phyloP scores from a whole-genome alignment of 2,113 vertebrate species.

The Microcebus tavaratra region DNA sequence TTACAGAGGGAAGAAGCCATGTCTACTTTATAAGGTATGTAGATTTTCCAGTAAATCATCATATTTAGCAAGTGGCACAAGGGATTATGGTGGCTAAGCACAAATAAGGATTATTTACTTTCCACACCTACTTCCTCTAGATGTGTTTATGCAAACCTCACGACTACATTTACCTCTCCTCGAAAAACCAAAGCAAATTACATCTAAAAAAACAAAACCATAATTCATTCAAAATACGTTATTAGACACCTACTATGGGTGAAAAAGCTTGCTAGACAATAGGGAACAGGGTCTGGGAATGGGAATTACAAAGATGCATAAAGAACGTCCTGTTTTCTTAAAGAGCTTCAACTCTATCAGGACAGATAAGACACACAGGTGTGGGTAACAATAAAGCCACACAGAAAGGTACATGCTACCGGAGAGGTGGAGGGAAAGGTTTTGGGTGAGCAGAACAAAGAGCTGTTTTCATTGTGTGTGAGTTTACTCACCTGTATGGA shows the following conservation, averaged over 20 bases:
- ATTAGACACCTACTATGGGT: not conserved
- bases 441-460: not conserved
- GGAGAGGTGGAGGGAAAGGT: not conserved
- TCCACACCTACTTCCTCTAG: not conserved
- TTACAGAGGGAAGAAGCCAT: not conserved
- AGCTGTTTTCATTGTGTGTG: not conserved
- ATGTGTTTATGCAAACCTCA: not conserved
- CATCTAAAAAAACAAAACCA: not conserved
- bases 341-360: not conserved
- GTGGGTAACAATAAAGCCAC: not conserved
- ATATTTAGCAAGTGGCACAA: not conserved
- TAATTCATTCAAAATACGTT: not conserved
- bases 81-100: not conserved
- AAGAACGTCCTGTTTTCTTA: not conserved
- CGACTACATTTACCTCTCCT: not conserved
- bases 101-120: not conserved
- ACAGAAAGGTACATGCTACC: not conserved
- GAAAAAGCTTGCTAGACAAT: not conserved
- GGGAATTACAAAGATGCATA: not conserved
- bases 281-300: not conserved
- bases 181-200: not conserved
- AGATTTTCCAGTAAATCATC: not conserved
- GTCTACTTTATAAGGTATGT: not conserved
- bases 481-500: not conserved
- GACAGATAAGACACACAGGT: not conserved